Base-by-base conservation (phyloP, 2,113 vertebrate genomes). In the Anolis carolinensis region DNA sequence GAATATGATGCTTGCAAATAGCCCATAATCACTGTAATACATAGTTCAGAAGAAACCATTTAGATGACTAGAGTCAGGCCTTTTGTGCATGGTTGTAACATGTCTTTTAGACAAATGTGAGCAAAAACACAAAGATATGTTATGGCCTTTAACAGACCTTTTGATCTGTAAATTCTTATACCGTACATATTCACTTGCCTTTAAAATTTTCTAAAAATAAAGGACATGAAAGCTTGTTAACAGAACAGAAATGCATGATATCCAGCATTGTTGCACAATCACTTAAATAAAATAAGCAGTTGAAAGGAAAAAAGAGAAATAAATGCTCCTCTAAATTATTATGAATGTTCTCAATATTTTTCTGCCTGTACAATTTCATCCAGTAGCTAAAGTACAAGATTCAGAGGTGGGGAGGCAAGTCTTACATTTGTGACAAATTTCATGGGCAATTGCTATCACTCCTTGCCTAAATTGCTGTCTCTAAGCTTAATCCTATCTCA, bases 161-260 rank as follows among this genome's bases (percentile, higher is more conserved):
- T 94, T 83, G 91, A 89, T 81, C 88, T 92, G 92, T 93, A 87
- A 88, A 87, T 77, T 91, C 88, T 92, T 94, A 92, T 90, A 93
- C 84, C 90, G 93, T 93, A 95, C 92, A 93, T 89, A 89, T 92
- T 93, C 90, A 92, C 44, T 99, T 98, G 98, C 98, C 98, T 98
- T 97, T 96, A 98, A 96, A 96, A 97, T 97, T 98, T 98, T 99
- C 98, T 99, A 98, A 98, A 97, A 98, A 98, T 95, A 97, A 97
- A 98, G 93, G 97, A 98, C 90, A 97, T 96, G 97, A 97, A 95
- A 97, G 93, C 92, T 90, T 96, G 94, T 80, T 97, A 97, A 92
- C 89, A 93, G 86, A 93, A 94, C 92, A 92, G 48, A 89, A 93
- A 87, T 82, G 79, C 70, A 75, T 73, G 91, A 90, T 93, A 84